Percentiles rank a stretch among this genome's conserved stretches.
phyloP scores from a whole-genome alignment of 2,888 invertebrate species.

The Neoitamus cyanurus region DNA sequence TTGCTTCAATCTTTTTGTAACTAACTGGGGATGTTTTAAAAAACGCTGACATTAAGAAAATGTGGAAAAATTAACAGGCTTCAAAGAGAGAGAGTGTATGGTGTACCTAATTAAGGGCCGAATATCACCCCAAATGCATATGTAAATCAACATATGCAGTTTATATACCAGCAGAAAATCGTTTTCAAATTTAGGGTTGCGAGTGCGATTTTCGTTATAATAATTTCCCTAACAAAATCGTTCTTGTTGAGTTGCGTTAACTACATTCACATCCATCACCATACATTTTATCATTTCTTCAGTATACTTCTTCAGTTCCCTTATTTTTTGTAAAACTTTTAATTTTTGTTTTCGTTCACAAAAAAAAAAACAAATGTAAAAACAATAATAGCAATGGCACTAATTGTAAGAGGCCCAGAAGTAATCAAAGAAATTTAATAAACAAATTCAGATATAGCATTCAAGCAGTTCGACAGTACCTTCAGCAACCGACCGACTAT shows the following conservation, averaged over 20 bases:
- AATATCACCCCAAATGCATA: not conserved
- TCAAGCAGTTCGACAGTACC: slow-evolving; percentile 61
- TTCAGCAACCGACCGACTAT: slow-evolving; percentile 65
- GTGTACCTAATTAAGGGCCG: not conserved
- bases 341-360: slow-evolving; percentile 2
- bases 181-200: slow-evolving; percentile 16
- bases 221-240: not conserved
- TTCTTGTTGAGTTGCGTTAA: slow-evolving; percentile 26
- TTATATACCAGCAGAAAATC: not conserved
- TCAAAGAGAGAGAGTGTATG: not conserved
- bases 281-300: slow-evolving; percentile 11
- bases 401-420: not conserved
- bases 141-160: too few species aligned
- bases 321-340: not conserved
- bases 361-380: not conserved
- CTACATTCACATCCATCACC: slow-evolving; percentile 19
- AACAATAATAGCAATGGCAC: not conserved
- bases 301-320: not conserved
- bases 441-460: slow-evolving; percentile 61
- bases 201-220: slow-evolving; percentile 14
- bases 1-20: not conserved
- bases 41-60: not conserved
- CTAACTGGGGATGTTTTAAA: not conserved
- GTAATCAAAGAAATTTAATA: slow-evolving; percentile 28
- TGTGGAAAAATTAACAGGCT: not conserved